Base-by-base conservation (phyloP, 1,140 invertebrate species). In the Calycopis cecrops region DNA sequence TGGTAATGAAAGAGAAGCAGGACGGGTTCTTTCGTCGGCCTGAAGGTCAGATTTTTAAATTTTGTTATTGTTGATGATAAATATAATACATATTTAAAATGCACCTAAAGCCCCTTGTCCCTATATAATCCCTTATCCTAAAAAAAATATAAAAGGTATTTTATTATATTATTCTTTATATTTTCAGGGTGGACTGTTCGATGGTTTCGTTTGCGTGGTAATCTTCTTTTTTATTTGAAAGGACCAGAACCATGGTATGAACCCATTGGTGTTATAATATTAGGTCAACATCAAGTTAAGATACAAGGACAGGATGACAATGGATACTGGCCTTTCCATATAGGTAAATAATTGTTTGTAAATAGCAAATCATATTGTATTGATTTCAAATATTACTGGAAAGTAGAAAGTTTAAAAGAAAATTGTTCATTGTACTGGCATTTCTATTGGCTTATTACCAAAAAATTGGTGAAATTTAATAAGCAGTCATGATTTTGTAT, bases 211-310 rank as follows among this genome's bases (percentile, higher is more conserved):
- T 89, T 99, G 14, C 91, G 95, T 71, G 97, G 97, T 52, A 98
- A 98, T 88, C 87, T 98, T 3, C 87, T 99, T 48, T 98, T 99
- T 89, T 98, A 98, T 87, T 94, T 98, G 79, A 98, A 98, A 85
- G 94, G 93, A 21, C 91, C 93, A 61, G 96, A 98, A 80, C 93
- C 93, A 73, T 95, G 93, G 91, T 95, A 95, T 8, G 94, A 97
- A 62, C 95, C 96, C 0, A 80, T 94, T 40, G 97, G 97, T 4
- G 92, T 98, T 1, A 92, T 98, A 67, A 92, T 98, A 42, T 85
- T 98, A 52, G 95, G 97, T 78, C 93, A 96, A 67, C 97, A 95
- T 80, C 88, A 92, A 38, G 89, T 89, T 52, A 78, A 86, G 40
- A 67, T 88, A 16, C 83, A 88, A 16, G 69, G 83, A 17, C 71